Evolutionary conservation across 2,888 invertebrate species (phyloP), one percentile per base, ranked within the genome.

Genomic region (Tyria jacobaeae): DNA sequence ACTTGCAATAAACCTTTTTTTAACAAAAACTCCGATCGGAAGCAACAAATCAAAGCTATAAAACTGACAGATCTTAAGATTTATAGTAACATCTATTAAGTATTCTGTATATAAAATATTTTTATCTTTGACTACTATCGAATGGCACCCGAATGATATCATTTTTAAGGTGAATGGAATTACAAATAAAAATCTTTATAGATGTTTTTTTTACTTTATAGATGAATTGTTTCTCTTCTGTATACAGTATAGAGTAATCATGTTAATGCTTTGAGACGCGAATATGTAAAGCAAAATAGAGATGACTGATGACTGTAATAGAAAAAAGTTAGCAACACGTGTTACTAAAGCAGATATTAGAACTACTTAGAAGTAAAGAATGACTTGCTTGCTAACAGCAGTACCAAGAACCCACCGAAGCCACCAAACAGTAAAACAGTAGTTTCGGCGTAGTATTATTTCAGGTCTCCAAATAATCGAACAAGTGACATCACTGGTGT

Each of bases 141-240:
- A 67, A 70, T 78, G 52, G 57, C 47, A 58, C 65, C 55, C 25
- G 37, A 54, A 68, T 75, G 79, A 75, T 75, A 73, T 75, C 79
- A 75, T 53, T 63, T 39, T 35, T 35, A 37, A 12, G 70, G 70
- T 75, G 62, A 75, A 73, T 41, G 76, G 70, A 76, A 76, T 70
- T 24, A 24, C 47, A 31, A 50, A 53, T 41, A 10, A 55, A 17
- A 61, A 14, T 14, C 60, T 12, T 44, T 35, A 57, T 60, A 57
- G 39, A 39, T 53, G n/a, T n/a, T n/a, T n/a, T n/a, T n/a, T n/a
- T n/a, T n/a, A n/a, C n/a, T n/a, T n/a, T n/a, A n/a, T n/a, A n/a
- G n/a, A n/a, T 62, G 59, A 9, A 60, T 47, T 55, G 17, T 1
- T 14, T 55, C 47, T 24, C 21, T 47, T 56, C 47, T 49, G 15